Conservation (phyloP, 2,113 vertebrate genomes). For the Pterocles gutturalis region DNA sequence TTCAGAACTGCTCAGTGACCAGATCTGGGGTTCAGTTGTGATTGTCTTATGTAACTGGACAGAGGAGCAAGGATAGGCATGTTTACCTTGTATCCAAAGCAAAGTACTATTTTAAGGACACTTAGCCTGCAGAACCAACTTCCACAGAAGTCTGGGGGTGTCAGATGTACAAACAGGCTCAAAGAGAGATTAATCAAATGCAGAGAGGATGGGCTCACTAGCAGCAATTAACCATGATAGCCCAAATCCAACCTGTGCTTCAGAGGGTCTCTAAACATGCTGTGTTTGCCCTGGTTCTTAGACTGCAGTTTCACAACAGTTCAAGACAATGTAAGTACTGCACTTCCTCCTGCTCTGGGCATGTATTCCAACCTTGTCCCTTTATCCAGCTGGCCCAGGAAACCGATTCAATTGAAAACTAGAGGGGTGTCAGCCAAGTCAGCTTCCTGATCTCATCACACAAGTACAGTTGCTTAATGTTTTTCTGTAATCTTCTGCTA, state of each 20-base stretch:
- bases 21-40: not conserved
- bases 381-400: slow-evolving; percentile 14
- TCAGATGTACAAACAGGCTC: not conserved
- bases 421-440: not conserved
- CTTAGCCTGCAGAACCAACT: not conserved
- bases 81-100: not conserved
- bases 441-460: slow-evolving; percentile 8
- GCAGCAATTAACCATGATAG: not conserved
- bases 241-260: not conserved
- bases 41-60: not conserved
- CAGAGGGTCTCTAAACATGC: not conserved
- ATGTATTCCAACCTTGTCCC: not conserved
- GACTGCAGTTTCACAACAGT: not conserved
- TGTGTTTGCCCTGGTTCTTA: not conserved
- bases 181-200: not conserved
- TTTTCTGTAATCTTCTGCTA: not conserved
- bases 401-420: not conserved
- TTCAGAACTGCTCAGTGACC: not conserved
- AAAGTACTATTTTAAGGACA: not conserved
- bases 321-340: not conserved
- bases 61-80: not conserved
- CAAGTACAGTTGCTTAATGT: not conserved
- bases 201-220: not conserved
- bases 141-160: not conserved
- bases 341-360: not conserved